A percentile compares a stretch with the other conserved stretches of the same genome.
Evolutionary conservation across 2,888 invertebrate genomes (phyloP).

Genomic region (Tiliacea citrago): DNA sequence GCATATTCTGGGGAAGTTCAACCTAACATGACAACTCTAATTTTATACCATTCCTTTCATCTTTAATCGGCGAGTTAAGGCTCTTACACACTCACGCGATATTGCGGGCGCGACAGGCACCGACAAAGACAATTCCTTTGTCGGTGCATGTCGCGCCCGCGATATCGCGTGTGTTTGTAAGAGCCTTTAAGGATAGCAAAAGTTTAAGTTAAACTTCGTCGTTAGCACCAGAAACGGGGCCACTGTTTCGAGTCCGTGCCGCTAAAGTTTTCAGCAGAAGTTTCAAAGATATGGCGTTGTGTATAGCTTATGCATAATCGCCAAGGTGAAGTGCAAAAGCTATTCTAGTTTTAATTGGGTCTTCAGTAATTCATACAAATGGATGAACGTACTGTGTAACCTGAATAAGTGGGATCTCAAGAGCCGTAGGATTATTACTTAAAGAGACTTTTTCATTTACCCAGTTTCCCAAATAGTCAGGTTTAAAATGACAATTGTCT

Average conservation of each 20-base stretch:
- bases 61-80: slow-evolving; percentile 10
- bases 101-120: too few relatives aligned
- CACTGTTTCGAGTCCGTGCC: slow-evolving; percentile 24
- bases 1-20: neutral
- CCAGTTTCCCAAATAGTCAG: too few relatives aligned
- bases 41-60: slow-evolving; percentile 5
- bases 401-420: too few relatives aligned
- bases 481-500: too few relatives aligned
- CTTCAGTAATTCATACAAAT: neutral
- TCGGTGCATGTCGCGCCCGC: too few relatives aligned
- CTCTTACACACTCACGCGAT: too few relatives aligned
- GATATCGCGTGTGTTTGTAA: too few relatives aligned
- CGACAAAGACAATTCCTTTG: too few relatives aligned
- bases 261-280: slow-evolving; percentile 15
- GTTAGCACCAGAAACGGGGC: slow-evolving; percentile 33
- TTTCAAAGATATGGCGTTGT: slow-evolving; percentile 38
- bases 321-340: slow-evolving; percentile 9
- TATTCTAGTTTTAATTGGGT: slow-evolving; percentile 3
- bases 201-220: slow-evolving; percentile 16
- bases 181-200: slow-evolving; percentile 6
- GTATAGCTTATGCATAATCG: neutral
- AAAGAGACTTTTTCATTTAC: too few relatives aligned
- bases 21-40: neutral
- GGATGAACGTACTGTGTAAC: too few relatives aligned
- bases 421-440: too few relatives aligned